phyloP scores from a whole-genome alignment of 1,140 invertebrate genomes.

The Dendrolimus kikuchii region DNA sequence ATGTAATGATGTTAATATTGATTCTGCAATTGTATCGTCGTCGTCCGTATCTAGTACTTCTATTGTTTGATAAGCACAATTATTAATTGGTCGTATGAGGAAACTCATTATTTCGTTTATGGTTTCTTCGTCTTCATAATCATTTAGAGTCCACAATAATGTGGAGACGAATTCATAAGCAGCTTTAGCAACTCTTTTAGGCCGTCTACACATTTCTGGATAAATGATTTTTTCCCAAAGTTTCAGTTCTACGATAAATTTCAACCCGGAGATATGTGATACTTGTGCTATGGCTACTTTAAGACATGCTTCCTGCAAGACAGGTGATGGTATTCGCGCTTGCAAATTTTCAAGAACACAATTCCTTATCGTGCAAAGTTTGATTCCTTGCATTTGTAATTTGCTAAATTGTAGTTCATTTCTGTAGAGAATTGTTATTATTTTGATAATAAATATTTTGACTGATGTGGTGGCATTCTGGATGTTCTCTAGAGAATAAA shows the following conservation, averaged over 20 bases:
- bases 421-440: slow-evolving; percentile 14
- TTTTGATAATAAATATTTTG: slow-evolving; percentile 17
- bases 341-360: slow-evolving; percentile 6
- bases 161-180: slow-evolving; percentile 15
- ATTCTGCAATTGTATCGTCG: slow-evolving; percentile 7
- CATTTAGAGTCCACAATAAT: slow-evolving; percentile 19
- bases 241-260: slow-evolving; percentile 14
- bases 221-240: slow-evolving; percentile 11
- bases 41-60: slow-evolving; percentile 8
- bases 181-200: slow-evolving; percentile 6
- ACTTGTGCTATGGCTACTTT: slow-evolving; percentile 14
- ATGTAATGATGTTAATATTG: slow-evolving; percentile 1
- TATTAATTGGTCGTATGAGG: slow-evolving; percentile 15
- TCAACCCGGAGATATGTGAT: slow-evolving; percentile 18
- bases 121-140: slow-evolving; percentile 17
- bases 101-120: slow-evolving; percentile 15
- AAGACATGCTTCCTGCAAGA: slow-evolving; percentile 9
- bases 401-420: slow-evolving; percentile 25
- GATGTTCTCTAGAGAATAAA: slow-evolving; percentile 11
- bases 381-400: slow-evolving; percentile 12
- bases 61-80: slow-evolving; percentile 8
- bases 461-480: slow-evolving; percentile 9
- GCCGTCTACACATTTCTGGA: slow-evolving; percentile 2
- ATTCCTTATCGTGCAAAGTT: slow-evolving; percentile 3
- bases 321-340: background rate